These are phyloP conservation scores for Rhingia rostrata DNA, from an alignment of 2,888 invertebrate genomes.

Conservation along the genomic window DNA sequence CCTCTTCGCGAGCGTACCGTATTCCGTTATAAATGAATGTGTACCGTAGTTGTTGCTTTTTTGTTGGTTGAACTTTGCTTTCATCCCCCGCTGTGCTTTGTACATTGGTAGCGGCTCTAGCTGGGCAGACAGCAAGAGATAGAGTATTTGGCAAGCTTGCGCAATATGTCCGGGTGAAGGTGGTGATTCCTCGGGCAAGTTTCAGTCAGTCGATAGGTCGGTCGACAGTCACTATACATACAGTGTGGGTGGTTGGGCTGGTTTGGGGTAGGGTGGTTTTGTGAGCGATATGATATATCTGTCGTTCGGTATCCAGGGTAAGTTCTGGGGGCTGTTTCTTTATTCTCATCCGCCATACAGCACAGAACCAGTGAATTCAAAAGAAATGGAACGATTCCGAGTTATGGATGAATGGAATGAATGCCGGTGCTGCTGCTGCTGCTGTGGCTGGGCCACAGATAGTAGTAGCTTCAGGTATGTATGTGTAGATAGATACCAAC, in stretches of 20 bases:
- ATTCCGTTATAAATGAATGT: slow-evolving; percentile 66
- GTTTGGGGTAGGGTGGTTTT: slow-evolving; percentile 10
- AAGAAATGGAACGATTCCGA: slow-evolving; percentile 67
- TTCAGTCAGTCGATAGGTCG: slow-evolving; percentile 68
- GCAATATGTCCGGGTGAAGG: slow-evolving; percentile 70
- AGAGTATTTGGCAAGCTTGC: slow-evolving; percentile 74
- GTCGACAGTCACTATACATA: slow-evolving; percentile 46
- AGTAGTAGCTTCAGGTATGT: slow-evolving; percentile 71
- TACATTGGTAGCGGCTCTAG: slow-evolving; percentile 69
- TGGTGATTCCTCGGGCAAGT: slow-evolving; percentile 65
- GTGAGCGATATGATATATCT: slow-evolving; percentile 72
- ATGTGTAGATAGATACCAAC: slow-evolving; percentile 63
- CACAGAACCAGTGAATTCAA: slow-evolving; percentile 45
- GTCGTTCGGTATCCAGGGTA: slow-evolving; percentile 74
- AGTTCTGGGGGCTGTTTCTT: slow-evolving; percentile 71
- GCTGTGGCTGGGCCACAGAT: slow-evolving; percentile 72
- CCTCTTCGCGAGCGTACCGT: slow-evolving; percentile 15
- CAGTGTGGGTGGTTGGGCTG: slow-evolving; percentile 17
- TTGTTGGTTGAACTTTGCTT: slow-evolving; percentile 74
- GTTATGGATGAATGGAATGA: slow-evolving; percentile 71
- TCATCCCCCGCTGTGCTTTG: slow-evolving; percentile 74
- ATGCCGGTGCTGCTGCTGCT: slow-evolving; percentile 55
- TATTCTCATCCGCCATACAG: slow-evolving; percentile 37
- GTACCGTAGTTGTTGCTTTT: slow-evolving; percentile 70
- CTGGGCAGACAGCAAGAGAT: slow-evolving; percentile 74